A percentile compares a stretch with the other conserved stretches of the same genome.
Conservation (phyloP, 2,888 invertebrate genomes). For the Taphrorychus bicolor region DNA sequence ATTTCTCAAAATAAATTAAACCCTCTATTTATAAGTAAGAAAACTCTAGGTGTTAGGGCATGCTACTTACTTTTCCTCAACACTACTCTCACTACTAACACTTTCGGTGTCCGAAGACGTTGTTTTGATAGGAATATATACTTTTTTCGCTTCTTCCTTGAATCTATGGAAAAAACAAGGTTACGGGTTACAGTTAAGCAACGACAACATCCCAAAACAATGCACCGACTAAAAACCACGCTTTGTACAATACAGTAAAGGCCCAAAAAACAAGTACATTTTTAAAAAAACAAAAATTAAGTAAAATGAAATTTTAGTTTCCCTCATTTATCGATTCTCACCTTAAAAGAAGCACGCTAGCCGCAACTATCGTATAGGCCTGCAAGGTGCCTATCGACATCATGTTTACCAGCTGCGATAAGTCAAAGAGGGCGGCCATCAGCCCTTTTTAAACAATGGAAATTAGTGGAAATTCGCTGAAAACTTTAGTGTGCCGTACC, state of each 20-base stretch:
- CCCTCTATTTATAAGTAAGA: too few species aligned
- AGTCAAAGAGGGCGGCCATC: constrained; percentile 73
- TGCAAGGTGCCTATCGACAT: constrained; percentile 80
- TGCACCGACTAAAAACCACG: too few species aligned
- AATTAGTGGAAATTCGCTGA: not conserved
- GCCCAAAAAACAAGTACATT: too few species aligned
- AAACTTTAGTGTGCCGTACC: constrained; percentile 57
- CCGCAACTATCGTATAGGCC: constrained; percentile 79
- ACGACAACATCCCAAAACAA: constrained; percentile 10
- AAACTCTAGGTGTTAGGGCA: constrained; percentile 1
- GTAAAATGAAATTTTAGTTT: too few species aligned
- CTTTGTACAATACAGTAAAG: not conserved
- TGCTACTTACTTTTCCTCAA: constrained; percentile 49
- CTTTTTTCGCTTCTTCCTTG: constrained; percentile 46
- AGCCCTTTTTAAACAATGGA: constrained; percentile 59
- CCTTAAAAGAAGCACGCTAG: constrained; percentile 75
- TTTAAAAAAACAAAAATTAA: too few species aligned
- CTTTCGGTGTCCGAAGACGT: constrained; percentile 49
- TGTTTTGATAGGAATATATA: constrained; percentile 45
- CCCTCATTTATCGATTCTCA: constrained; percentile 59
- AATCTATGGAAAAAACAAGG: constrained; percentile 46
- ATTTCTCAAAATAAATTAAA: too few species aligned
- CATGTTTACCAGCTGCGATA: constrained; percentile 76
- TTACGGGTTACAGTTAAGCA: constrained; percentile 33
- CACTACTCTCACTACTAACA: constrained; percentile 48